These are phyloP conservation scores for Rattus norvegicus DNA, from an alignment of 2,113 vertebrate genomes.

Conservation along the genomic window GRCr8 NC_086032.1:99362501-99363000, in stretches of 20 bases:
- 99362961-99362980: not conserved
- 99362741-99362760: fast-evolving
- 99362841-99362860: not conserved
- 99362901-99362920: not conserved
- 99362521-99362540: not conserved
- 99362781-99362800: not conserved
- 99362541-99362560: not conserved
- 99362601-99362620: not conserved
- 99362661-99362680: not conserved
- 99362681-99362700: not conserved
- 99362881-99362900: not conserved
- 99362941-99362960: not conserved
- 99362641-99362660: not conserved
- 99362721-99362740: not conserved
- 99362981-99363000: not conserved
- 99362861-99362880: not conserved
- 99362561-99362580: not conserved
- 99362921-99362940: not conserved
- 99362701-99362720: not conserved
- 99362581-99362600: not conserved
- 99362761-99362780: not conserved
- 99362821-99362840: not conserved
- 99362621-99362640: not conserved
- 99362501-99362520: not conserved
- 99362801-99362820: not conserved